Evolutionary conservation across 2,797 vertebrate species (phyloP).

Genomic region (Catamblyrhynchus diadema): DNA sequence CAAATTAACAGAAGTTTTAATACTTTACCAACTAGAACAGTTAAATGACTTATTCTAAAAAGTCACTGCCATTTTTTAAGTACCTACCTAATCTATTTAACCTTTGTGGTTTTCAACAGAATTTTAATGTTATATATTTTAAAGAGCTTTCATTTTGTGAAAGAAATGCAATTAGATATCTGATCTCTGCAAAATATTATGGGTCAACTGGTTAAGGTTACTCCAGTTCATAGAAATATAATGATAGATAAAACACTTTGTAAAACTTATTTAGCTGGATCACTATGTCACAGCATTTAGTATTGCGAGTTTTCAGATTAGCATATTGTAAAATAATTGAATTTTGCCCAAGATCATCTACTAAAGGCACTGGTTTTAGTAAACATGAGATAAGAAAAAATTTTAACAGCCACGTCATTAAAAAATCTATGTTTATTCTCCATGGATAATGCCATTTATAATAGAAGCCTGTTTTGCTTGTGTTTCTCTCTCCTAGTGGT

Average conservation of each 20-base stretch:
- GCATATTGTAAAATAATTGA: not conserved
- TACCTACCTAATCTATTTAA: not conserved
- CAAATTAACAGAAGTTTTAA: not conserved
- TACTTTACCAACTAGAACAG: not conserved
- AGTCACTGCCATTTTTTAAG: not conserved
- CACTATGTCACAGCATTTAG: not conserved
- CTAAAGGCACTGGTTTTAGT: not conserved
- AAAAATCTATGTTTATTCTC: not conserved
- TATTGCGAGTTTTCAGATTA: not conserved
- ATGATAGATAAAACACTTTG: not conserved
- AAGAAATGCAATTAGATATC: not conserved
- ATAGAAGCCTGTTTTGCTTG: not conserved
- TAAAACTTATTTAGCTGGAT: not conserved
- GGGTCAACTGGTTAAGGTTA: not conserved
- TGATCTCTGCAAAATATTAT: not conserved
- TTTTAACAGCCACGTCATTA: not conserved
- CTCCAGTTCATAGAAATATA: not conserved
- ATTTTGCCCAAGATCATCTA: not conserved
- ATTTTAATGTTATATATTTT: not conserved
- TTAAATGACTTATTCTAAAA: not conserved
- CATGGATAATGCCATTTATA: not conserved
- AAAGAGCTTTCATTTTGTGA: not conserved
- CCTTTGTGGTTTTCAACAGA: accelerated
- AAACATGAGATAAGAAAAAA: not conserved
- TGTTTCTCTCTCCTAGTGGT: not conserved